phyloP scores from a whole-genome alignment of 2,797 vertebrate species.

The Rhinatrema bivittatum region DNA sequence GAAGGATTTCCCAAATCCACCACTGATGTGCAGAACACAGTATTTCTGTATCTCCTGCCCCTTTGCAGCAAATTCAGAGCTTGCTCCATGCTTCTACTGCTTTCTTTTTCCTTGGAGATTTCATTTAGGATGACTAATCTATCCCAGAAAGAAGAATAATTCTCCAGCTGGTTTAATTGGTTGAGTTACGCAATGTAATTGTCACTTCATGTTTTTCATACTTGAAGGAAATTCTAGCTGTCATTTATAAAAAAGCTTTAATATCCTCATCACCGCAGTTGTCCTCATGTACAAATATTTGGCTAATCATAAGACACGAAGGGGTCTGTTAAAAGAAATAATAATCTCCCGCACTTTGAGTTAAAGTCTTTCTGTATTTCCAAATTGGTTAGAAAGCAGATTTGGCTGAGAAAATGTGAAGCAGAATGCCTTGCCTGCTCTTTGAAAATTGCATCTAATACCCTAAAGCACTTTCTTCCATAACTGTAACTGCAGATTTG shows the following conservation, averaged over 20 bases:
- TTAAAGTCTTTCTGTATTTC: background rate
- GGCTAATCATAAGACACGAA: conserved; percentile 26
- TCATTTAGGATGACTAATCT: conserved; percentile 15
- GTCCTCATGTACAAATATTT: conserved; percentile 15
- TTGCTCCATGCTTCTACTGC: conserved; percentile 10
- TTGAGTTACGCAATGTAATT: conserved; percentile 1
- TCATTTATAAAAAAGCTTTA: conserved; percentile 22
- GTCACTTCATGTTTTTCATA: conserved; percentile 9
- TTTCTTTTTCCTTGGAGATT: background rate
- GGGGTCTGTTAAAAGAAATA: conserved; percentile 27
- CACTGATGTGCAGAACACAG: too few species aligned
- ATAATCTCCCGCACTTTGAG: conserved; percentile 8
- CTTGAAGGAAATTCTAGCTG: conserved; percentile 14
- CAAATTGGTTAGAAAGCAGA: background rate
- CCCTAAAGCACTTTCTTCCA: conserved; percentile 12
- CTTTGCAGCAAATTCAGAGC: too few species aligned
- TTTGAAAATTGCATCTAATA: too few species aligned
- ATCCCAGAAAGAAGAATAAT: conserved; percentile 7
- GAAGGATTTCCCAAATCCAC: too few species aligned
- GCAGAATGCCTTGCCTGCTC: conserved; percentile 3
- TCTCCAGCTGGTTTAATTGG: conserved; percentile 8
- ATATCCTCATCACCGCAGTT: conserved; percentile 23
- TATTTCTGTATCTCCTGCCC: too few species aligned
- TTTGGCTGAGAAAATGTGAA: conserved; percentile 5
- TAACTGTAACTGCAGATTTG: conserved; percentile 17